These are phyloP conservation scores for Heteromormyrus szaboi DNA, from an alignment of 2,797 vertebrate genomes.

Conservation along the genomic window DNA sequence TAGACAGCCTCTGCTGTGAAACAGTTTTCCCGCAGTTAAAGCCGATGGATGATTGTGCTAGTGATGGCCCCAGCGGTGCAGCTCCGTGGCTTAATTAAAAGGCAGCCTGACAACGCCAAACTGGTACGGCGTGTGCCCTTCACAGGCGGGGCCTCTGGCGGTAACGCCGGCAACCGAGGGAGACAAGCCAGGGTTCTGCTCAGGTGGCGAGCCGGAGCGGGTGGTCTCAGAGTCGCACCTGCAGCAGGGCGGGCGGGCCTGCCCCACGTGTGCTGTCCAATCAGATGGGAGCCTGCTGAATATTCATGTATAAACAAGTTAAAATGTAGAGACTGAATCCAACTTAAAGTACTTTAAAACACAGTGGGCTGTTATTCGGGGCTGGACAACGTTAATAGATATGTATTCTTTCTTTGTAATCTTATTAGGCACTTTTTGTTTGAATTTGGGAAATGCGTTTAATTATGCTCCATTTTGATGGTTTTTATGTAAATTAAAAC, in stretches of 20 bases:
- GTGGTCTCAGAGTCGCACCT: neutral
- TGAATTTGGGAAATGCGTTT: slow-evolving; percentile 28
- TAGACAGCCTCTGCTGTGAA: slow-evolving; percentile 15
- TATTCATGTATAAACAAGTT: slow-evolving; percentile 42
- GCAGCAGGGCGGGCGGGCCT: neutral
- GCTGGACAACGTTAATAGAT: slow-evolving; percentile 27
- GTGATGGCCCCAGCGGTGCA: slow-evolving; percentile 15
- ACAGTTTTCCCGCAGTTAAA: slow-evolving; percentile 22
- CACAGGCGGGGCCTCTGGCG: neutral
- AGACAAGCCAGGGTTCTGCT: neutral
- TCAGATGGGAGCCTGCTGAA: slow-evolving; percentile 16
- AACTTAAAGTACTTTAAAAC: slow-evolving; percentile 65
- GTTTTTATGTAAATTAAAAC: slow-evolving; percentile 41
- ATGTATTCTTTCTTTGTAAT: slow-evolving; percentile 29
- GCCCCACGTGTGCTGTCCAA: neutral
- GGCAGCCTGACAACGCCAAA: neutral
- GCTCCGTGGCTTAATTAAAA: slow-evolving; percentile 34
- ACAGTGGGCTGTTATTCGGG: slow-evolving; percentile 57
- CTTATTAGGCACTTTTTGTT: slow-evolving; percentile 30
- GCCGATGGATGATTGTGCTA: slow-evolving; percentile 24
- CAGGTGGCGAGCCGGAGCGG: neutral
- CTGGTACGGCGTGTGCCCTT: neutral
- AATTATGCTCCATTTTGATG: slow-evolving; percentile 34
- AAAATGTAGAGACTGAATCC: slow-evolving; percentile 54
- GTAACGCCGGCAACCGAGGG: neutral